Evolutionary conservation across 2,888 invertebrate genomes (phyloP), one percentile per base, ranked within the genome.

Genomic region (Nematopogon swammerdamellus): DNA sequence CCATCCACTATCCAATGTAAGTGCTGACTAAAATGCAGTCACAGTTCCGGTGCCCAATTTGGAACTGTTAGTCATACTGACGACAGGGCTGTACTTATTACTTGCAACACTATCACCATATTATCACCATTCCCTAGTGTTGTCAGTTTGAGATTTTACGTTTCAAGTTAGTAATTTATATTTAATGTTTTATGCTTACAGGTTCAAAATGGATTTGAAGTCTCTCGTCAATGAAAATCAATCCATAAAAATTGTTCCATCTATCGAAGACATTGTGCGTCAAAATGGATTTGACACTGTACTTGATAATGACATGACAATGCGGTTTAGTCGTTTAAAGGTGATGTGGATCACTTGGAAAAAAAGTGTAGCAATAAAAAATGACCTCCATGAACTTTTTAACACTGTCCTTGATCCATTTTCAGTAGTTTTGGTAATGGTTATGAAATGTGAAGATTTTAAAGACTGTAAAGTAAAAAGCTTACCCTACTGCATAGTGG

Each of bases 401-500:
- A 65, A 72, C 36, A 67, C 67, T 20, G 72, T 76, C 52, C 63
- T 68, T 18, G 85, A 88, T 64, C 84, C 87, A 3, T 86, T 82
- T 61, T 73, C 82, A 57, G 72, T 84, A 51, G 80, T 79, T 19
- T 63, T 88, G 50, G 65, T 81, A 52, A 77, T 88, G 56, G 67
- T 85, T 50, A 80, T 84, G 51, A 85, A 85, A 62, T 83, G 82
- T 58, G 73, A 80, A 53, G 87, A 87, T 55, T 85, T 82, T 56
- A 80, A 84, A 62, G 81, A 82, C 58, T 80, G 84, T 50, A 88
- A 86, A 66, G 75, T 73, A 29, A 86, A 82, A 64, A 74, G 83
- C 30, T 74, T 88, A 49, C 79, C 88, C 20, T 79, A 82, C 60
- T 82, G 81, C 55, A 82, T 87, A 54, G 74, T 87, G 55, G 86